Evolutionary conservation across 1,140 invertebrate genomes (phyloP), one percentile per base, ranked within the genome.

Genomic region (Venustaconcha ellipsiformis): DNA sequence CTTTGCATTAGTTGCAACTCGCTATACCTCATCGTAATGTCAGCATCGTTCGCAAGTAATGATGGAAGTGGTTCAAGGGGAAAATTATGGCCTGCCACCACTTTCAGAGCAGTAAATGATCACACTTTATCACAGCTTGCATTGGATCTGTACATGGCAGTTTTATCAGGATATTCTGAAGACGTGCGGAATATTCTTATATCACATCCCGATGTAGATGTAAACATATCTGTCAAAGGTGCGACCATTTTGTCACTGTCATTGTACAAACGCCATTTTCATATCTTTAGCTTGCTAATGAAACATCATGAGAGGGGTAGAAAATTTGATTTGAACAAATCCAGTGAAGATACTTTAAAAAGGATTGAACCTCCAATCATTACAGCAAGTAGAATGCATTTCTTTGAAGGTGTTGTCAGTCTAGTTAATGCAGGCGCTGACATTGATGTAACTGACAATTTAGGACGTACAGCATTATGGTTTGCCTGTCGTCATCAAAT

Each of bases 381-480:
- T n/a, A 87, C 87, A 66, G 85, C 87, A 13, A 86, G 86, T 69
- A 80, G 87, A 62, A 80, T 88, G 78, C 85, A 86, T 73, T 86
- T 87, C 74, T 72, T 82, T 67, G 86, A 87, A 76, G 85, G 84
- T 55, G 85, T 87, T 26, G 76, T 83, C n/a, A 80, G 80, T 48
- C 70, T 88, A 17, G 76, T 87, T 12, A 81, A 80, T 62, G 78
- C 82, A 75, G 86, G 86, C 75, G 87, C 85, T 55, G 86, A 88
- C 71, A 84, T 88, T 76, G 86, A 88, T 80, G 81, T 80, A 26
- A 76, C 75, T 30, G 87, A 88, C 71, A 84, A 83, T 72, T 82
- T 83, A 69, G 82, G 83, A n/a, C 87, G 87, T 68, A 87, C 87
- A 68, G 85, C 87, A 26, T 74, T 88, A 55, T 87, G 87, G 85